Base-by-base conservation (phyloP, 2,888 invertebrate genomes). In the Pyrgus malvae region DNA sequence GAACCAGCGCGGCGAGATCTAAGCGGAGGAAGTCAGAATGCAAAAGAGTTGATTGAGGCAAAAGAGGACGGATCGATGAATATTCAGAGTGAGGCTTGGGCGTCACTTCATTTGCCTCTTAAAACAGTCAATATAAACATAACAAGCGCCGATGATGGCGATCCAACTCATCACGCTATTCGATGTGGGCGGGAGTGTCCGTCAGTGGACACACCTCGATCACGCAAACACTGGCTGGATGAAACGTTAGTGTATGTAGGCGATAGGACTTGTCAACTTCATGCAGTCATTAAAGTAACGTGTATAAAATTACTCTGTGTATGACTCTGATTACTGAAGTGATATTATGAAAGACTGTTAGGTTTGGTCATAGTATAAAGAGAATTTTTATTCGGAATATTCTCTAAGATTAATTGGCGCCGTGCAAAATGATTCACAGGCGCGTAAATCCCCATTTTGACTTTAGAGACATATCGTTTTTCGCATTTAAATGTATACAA, bases 171-270 rank as follows among this genome's bases (percentile, higher is more conserved):
- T 61, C 64, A 62, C 55, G 61, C 61, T 66, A 63, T 63, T 61
- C 63, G 63, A 61, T 64, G 66, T 68, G 66, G 69, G 69, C 69
- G 69, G 68, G 57, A 63, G 65, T 57, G 50, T 49, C 58, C 60
- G 59, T 58, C 61, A 58, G 55, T 58, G 60, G 65, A 64, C 69
- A 69, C 69, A 68, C 69, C 69, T 69, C 65, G 58, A 57, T 63
- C 65, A 42, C 33, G 17, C 42, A 25, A 63, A 37, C 29, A 14
- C 14, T 33, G 23, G 7, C 7, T 2, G 7, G 25, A 25, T 14
- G 41, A 23, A 41, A 41, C 33, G 33, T 31, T 17, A 44, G 14
- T 46, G 23, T 46, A 35, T 2, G 14, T 9, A n/a, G 29, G 7
- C 11, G 27, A 2, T 3, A 3, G 4, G 3, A 25, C 8, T 25